Percentiles rank a stretch among this genome's conserved stretches.
phyloP scores from a whole-genome alignment of 2,888 invertebrate genomes.

The Thera britannica region DNA sequence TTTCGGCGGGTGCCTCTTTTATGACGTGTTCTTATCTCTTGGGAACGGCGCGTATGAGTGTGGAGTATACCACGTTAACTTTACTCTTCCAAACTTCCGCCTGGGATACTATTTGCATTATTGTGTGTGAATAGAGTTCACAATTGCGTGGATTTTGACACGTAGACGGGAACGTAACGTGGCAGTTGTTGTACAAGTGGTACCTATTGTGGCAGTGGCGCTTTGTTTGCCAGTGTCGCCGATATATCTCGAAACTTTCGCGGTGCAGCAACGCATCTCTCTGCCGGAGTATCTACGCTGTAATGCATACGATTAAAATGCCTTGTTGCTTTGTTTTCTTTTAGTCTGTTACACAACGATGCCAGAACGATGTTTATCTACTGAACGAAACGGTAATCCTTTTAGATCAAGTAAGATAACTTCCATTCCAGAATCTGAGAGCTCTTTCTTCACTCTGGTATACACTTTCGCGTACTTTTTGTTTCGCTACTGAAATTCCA shows the following conservation, averaged over 20 bases:
- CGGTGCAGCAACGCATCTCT: conserved; percentile 66
- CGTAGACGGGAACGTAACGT: conserved; percentile 48
- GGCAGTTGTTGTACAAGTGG: conserved; percentile 63
- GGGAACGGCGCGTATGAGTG: conserved; percentile 63
- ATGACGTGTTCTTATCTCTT: conserved; percentile 79
- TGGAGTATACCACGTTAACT: conserved; percentile 47
- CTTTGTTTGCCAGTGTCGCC: conserved; percentile 78
- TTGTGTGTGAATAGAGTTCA: conserved; percentile 52
- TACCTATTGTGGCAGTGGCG: conserved; percentile 71
- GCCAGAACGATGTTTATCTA: background rate
- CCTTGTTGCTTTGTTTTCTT: conserved; percentile 24
- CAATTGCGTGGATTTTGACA: conserved; percentile 41
- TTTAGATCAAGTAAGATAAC: background rate
- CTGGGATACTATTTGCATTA: conserved; percentile 44
- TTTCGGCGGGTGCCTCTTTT: conserved; percentile 75
- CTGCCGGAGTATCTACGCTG: conserved; percentile 51
- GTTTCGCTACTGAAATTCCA: conserved; percentile 1
- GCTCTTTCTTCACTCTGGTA: background rate
- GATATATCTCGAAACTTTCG: conserved; percentile 80
- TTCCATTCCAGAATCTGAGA: background rate
- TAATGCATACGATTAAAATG: conserved; percentile 48
- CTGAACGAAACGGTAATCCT: background rate
- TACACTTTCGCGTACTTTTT: background rate
- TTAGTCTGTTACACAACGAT: background rate
- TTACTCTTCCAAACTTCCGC: conserved; percentile 52